Evolutionary conservation across 2,797 vertebrate species (phyloP).

Genomic region (Falco concolor): DNA sequence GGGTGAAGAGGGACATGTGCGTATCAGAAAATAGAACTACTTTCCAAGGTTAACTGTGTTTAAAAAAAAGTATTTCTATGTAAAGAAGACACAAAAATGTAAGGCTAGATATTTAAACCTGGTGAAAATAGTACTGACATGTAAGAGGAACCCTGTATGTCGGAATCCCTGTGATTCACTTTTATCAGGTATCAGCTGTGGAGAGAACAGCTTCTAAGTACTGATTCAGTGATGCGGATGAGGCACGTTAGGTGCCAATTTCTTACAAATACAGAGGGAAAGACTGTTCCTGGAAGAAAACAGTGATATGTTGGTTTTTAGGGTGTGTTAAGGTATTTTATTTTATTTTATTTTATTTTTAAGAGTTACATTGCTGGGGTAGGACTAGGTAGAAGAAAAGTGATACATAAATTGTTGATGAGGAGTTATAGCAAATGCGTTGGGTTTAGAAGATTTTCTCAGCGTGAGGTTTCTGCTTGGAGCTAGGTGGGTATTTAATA

Average conservation of each 20-base stretch:
- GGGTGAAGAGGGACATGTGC: not conserved
- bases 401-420: not conserved
- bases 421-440: not conserved
- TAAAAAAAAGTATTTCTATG: not conserved
- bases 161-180: not conserved
- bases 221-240: not conserved
- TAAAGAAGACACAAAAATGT: not conserved
- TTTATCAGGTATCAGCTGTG: not conserved
- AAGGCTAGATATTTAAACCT: not conserved
- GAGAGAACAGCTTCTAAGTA: not conserved
- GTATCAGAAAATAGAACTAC: not conserved
- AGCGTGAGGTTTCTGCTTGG: not conserved
- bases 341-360: not conserved
- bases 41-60: not conserved
- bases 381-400: not conserved
- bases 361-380: too few relatives aligned
- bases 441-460: not conserved
- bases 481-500: not conserved
- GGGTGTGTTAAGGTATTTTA: accelerated
- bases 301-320: not conserved
- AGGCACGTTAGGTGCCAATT: not conserved
- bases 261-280: not conserved
- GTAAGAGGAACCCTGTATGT: not conserved
- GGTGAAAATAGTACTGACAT: not conserved
- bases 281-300: not conserved